Conservation (phyloP, 1,140 invertebrate genomes). For the Drosophila gunungcola region DNA sequence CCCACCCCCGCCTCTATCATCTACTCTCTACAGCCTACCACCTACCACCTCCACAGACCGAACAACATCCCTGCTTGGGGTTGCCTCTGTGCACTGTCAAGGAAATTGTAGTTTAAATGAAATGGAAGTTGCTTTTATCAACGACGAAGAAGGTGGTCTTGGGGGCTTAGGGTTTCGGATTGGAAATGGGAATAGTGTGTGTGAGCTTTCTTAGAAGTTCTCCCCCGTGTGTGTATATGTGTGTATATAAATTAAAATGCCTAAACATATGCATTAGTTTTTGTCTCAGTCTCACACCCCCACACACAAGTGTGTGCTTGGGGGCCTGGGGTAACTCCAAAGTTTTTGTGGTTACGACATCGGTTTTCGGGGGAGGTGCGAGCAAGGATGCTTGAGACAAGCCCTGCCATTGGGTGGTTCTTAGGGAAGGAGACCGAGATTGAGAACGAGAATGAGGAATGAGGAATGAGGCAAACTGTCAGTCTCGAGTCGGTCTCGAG, state of each 20-base stretch:
- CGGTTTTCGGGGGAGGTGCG: conserved; percentile 58
- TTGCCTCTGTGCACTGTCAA: conserved; percentile 78
- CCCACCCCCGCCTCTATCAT: not conserved
- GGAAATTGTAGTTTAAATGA: conserved; percentile 84
- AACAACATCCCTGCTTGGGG: conserved; percentile 36
- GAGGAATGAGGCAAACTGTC: conserved; percentile 40
- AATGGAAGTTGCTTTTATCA: conserved; percentile 84
- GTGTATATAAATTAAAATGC: conserved; percentile 84
- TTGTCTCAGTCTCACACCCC: conserved; percentile 61
- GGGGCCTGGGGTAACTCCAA: conserved; percentile 53
- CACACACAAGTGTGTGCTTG: conserved; percentile 17
- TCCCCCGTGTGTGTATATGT: conserved; percentile 13
- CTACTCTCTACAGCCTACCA: conserved; percentile 1
- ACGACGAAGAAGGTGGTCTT: conserved; percentile 48
- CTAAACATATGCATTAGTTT: conserved; percentile 84
- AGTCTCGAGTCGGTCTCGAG: conserved; percentile 71
- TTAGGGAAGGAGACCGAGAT: not conserved
- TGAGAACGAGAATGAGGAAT: not conserved
- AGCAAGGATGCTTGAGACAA: conserved; percentile 53
- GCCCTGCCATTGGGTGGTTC: conserved; percentile 1
- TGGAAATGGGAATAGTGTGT: conserved; percentile 38
- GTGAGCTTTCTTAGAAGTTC: conserved; percentile 75
- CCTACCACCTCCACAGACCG: not conserved
- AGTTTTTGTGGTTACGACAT: conserved; percentile 83
- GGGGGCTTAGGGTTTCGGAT: conserved; percentile 25